phyloP scores from a whole-genome alignment of 2,888 invertebrate genomes.

The Holacanthella duospinosa region DNA sequence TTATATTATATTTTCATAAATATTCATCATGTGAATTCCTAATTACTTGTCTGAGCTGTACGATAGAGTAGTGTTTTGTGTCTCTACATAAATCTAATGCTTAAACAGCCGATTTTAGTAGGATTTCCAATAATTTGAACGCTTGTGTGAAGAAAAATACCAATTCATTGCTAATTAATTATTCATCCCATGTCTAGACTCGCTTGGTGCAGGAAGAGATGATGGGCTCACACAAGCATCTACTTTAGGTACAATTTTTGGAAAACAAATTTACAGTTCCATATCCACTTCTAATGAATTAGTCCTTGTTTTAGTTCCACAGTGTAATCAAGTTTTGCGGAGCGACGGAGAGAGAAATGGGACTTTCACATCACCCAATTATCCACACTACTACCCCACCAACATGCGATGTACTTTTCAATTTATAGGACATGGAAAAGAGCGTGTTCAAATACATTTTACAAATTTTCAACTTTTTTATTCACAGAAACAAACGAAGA shows the following conservation, averaged over 20 bases:
- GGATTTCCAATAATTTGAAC: too few species aligned
- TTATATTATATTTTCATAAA: too few species aligned
- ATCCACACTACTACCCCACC: slow-evolving; percentile 69
- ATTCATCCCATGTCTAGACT: slow-evolving; percentile 20
- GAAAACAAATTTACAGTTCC: too few species aligned
- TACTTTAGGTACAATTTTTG: slow-evolving; percentile 35
- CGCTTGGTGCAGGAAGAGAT: slow-evolving; percentile 26
- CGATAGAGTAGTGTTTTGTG: too few species aligned
- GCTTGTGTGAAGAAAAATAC: too few species aligned
- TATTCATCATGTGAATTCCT: too few species aligned
- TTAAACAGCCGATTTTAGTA: too few species aligned
- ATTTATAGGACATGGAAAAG: slow-evolving; percentile 73
- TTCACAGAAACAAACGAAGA: slow-evolving; percentile 39
- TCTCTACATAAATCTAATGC: too few species aligned
- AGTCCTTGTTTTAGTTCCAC: slow-evolving; percentile 19
- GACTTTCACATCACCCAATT: slow-evolving; percentile 70
- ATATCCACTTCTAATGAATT: too few species aligned
- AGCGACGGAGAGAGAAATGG: slow-evolving; percentile 54
- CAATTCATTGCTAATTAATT: too few species aligned
- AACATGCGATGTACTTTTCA: slow-evolving; percentile 77
- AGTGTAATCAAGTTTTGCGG: slow-evolving; percentile 27
- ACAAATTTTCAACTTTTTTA: slow-evolving; percentile 70
- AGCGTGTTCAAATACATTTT: slow-evolving; percentile 74
- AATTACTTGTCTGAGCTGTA: too few species aligned
- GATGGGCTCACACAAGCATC: slow-evolving; percentile 33